phyloP scores from a whole-genome alignment of 1,140 invertebrate genomes.

The Drosophila equinoxialis region DNA sequence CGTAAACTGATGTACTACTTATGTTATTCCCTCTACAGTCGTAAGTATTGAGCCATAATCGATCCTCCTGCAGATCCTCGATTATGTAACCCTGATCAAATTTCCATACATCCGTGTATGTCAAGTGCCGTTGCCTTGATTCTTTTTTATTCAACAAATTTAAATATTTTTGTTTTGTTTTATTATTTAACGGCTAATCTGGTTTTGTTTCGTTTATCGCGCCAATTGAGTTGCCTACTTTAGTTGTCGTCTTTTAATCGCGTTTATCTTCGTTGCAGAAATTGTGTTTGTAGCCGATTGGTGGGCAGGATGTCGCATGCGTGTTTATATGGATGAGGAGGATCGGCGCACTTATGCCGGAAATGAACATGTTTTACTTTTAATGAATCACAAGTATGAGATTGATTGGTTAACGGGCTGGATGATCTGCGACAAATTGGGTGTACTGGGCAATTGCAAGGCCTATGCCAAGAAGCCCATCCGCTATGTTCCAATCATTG shows the following conservation, averaged over 20 bases:
- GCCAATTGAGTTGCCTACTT: no score
- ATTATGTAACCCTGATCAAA: neutral
- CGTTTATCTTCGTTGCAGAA: conserved; percentile 85
- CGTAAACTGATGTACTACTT: conserved; percentile 96
- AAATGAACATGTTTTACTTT: conserved; percentile 93
- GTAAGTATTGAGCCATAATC: conserved; percentile 87
- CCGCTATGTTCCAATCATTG: conserved; percentile 95
- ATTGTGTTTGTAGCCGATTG: conserved; percentile 96
- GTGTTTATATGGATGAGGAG: conserved; percentile 90
- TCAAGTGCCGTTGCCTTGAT: no score
- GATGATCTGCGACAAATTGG: conserved; percentile 91
- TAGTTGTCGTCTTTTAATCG: neutral
- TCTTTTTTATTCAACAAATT: no score
- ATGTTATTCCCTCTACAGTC: conserved; percentile 93
- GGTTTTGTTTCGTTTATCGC: no score
- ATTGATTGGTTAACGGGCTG: conserved; percentile 97
- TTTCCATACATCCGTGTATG: no score
- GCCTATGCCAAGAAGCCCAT: conserved; percentile 97
- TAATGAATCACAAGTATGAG: conserved; percentile 98
- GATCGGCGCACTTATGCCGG: conserved; percentile 92
- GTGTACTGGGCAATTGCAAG: conserved; percentile 94
- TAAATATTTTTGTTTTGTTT: no score
- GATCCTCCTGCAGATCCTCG: neutral
- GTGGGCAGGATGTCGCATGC: conserved; percentile 92
- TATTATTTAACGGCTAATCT: no score